Evolutionary conservation across 2,888 invertebrate genomes (phyloP), one percentile per base, ranked within the genome.

Genomic region (Thalpophila matura): DNA sequence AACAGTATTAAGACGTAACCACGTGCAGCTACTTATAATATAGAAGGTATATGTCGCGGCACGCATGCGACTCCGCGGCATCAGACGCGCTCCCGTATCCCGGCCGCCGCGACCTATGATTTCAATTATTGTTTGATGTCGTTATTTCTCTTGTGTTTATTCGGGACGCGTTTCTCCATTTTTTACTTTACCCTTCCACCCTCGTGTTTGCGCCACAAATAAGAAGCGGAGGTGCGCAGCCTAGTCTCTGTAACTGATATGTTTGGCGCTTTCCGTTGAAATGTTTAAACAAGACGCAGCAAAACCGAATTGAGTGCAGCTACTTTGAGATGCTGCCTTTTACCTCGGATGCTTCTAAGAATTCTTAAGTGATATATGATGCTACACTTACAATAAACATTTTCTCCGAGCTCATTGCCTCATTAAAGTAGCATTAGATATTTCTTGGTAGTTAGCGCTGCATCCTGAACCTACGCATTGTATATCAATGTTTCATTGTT

Each of bases 71-170:
- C 82, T 86, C 85, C 69, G 66, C 67, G 70, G 82, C 84, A 84
- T 85, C 76, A 87, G 73, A 6, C 43, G 72, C 62, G 74, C 74
- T 83, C 79, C 84, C 82, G 85, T 86, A 79, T 78, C 59, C 40
- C 57, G 16, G 31, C 53, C 71, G 82, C 77, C 82, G 83, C 86
- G 78, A 86, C 88, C 90, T 89, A 92, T 92, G 92, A 93, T 94
- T 94, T 94, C 94, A 93, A 94, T 94, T 94, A 93, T 92, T 92
- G 87, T 94, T 94, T 92, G 91, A 93, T 90, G 89, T 92, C 91
- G 91, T 94, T 93, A 91, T 93, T 94, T 91, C 88, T 90, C 88
- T 89, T 90, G 85, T 94, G 91, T 93, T 93, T 92, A 91, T 92
- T 93, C 90, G 90, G 89, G 89, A 85, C 87, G 86, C 89, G 88